Evolutionary conservation across 1,140 invertebrate genomes (phyloP).

Genomic region (Drosophila grimshawi): DNA sequence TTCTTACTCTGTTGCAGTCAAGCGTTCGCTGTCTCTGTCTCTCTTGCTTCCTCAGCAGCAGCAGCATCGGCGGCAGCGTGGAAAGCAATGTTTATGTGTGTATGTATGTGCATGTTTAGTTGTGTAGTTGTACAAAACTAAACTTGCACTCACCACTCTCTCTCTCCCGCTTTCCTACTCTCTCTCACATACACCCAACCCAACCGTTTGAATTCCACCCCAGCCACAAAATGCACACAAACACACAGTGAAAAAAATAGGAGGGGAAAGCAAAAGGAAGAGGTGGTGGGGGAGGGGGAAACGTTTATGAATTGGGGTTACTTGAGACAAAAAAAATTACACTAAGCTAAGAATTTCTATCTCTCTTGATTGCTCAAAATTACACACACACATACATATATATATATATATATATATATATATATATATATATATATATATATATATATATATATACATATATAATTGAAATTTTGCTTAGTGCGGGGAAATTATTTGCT

Average conservation of each 20-base stretch:
- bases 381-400: too few species aligned
- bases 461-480: slow-evolving; percentile 11
- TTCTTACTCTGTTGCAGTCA: neutral
- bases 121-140: slow-evolving; percentile 46
- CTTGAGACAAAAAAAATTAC: slow-evolving; percentile 50
- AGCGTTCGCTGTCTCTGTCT: slow-evolving; percentile 29
- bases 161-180: too few species aligned
- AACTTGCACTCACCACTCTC: slow-evolving; percentile 31
- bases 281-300: slow-evolving; percentile 15
- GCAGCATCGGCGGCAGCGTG: slow-evolving; percentile 31
- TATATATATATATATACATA: too few species aligned
- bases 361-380: neutral
- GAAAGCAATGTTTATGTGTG: slow-evolving; percentile 26
- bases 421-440: too few species aligned
- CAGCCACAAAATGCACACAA: slow-evolving; percentile 17
- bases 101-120: slow-evolving; percentile 9
- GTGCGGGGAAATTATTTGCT: neutral
- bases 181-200: slow-evolving; percentile 20
- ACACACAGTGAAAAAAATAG: neutral
- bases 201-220: slow-evolving; percentile 46
- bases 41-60: slow-evolving; percentile 25
- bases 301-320: slow-evolving; percentile 60
- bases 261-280: slow-evolving; percentile 48
- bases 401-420: too few species aligned
- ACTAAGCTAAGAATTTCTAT: slow-evolving; percentile 51